Base-by-base conservation (phyloP, 2,797 vertebrate species). In the Cetoscarus ocellatus region DNA sequence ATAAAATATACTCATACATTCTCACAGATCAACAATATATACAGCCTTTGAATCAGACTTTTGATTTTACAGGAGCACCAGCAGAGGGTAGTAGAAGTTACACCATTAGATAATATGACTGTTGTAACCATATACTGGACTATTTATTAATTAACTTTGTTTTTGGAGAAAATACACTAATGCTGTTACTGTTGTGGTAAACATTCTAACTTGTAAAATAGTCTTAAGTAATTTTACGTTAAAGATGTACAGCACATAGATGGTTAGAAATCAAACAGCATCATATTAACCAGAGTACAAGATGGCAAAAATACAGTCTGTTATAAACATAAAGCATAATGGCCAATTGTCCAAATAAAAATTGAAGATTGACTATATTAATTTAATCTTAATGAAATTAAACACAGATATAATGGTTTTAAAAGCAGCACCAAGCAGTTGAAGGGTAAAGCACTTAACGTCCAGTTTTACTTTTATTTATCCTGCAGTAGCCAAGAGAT, bases 71-170 rank as follows among this genome's bases (percentile, higher is more conserved):
- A 19, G 34, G 1, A 43, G 34, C 17, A 71, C 49, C 77, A 80
- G 51, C 47, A 79, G 68, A 58, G 62, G 59, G 65, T 52, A 64
- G 60, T 67, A 67, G 67, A 66, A 18, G 3, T 13, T 9, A 5
- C 14, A 54, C 63, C 34, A 50, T 38, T 17, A 19, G 17, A 18
- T 15, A 54, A 42, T 2, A 15, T n/a, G n/a, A 12, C 35, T 57
- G 10, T 2, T 35, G 27, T 44, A 45, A 38, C 1, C 42, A 7
- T 27, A 3, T 3, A 8, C 7, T 45, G 27, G 27, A 8, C 13
- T 42, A 39, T 39, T 39, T 10, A 39, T 39, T 39, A 7, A 39
- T 7, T 39, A 1, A 39, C 38, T 10, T 39, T 7, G 7, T 39
- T 10, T 8, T 1, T 53, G 8, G 47, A 53, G n/a, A 54, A 38